A percentile compares a stretch with the other conserved stretches of the same genome.
These are phyloP conservation scores for Simalia tracyae DNA, from an alignment of 2,797 vertebrate species.

Conservation along the genomic window DNA sequence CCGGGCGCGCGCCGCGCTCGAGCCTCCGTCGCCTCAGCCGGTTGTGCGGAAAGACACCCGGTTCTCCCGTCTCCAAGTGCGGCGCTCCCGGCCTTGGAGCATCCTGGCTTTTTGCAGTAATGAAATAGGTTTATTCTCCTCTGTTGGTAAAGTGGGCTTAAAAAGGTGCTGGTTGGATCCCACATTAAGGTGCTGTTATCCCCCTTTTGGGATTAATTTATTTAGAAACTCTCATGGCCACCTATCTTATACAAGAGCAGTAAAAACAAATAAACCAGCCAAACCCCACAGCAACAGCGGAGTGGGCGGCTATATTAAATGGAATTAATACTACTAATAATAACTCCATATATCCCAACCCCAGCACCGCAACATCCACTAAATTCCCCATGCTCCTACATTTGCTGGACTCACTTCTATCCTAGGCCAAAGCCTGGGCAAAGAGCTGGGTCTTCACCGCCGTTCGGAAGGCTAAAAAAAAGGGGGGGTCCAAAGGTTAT, in stretches of 20 bases:
- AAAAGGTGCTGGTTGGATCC: background rate
- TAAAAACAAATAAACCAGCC: background rate
- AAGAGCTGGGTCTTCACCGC: background rate
- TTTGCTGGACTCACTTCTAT: background rate
- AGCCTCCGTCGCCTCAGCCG: too few relatives aligned
- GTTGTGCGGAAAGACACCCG: too few relatives aligned
- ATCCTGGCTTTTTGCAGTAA: background rate
- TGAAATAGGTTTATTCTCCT: background rate
- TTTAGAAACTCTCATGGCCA: background rate
- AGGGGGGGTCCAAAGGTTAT: background rate
- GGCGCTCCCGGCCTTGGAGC: rapidly evolving
- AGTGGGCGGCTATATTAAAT: background rate
- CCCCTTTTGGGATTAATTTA: background rate
- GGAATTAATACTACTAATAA: background rate
- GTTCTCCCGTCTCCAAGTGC: background rate
- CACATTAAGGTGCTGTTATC: background rate
- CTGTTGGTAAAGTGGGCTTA: background rate
- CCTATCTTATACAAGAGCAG: background rate
- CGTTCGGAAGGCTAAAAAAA: background rate
- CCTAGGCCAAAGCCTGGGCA: background rate
- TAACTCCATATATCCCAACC: background rate
- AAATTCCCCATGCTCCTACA: background rate
- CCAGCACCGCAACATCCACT: background rate
- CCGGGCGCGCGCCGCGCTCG: too few relatives aligned
- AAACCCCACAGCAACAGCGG: background rate